Base-by-base conservation (phyloP, 1,140 invertebrate genomes). In the Sweltsa coloradensis region DNA sequence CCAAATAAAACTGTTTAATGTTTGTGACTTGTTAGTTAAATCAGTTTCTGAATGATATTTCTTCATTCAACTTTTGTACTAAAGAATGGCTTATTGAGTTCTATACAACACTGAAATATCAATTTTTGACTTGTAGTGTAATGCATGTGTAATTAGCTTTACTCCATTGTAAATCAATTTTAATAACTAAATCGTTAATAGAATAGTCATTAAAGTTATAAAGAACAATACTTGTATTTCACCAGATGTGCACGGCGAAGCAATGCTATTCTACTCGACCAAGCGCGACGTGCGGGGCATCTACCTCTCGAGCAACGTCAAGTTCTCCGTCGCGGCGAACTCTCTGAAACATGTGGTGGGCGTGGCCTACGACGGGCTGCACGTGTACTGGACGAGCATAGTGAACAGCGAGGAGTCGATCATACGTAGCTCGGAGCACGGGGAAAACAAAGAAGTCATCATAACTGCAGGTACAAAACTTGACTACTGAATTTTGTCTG, bases 351-450 rank as follows among this genome's bases (percentile, higher is more conserved):
- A 83, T 57, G 76, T 75, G 1, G 73, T 82, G 9, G 82, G 79
- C 1, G 73, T 89, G 0, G 66, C 76, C 5, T 75, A 70, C 49
- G 81, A 88, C 55, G 75, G 76, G 0, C 60, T 60, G 1, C 64
- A 75, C 48, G 56, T 85, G n/a, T 88, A 84, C 54, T 89, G 84
- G 84, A 79, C 82, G 1, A 76, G 84, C 50, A 73, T 79, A 9
- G 63, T 73, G 1, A 54, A 74, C 18, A 75, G 76, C 6, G 70
- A 75, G 3, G 81, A 85, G 56, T 68, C 73, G 16, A 81, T 89
- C 43, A 67, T 77, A 29, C 68, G 72, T 51, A 66, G 74, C 5
- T 56, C 64, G 24, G 57, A 75, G 3, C 68, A 78, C 57, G 78
- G 79, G 5, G 58, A 64, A 5, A 49, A 70, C 5, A 64, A 65